Percentiles rank a stretch among this genome's conserved stretches.
These are phyloP conservation scores for Melanotaenia boesemani DNA, from an alignment of 2,797 vertebrate genomes.

Conservation along the genomic window DNA sequence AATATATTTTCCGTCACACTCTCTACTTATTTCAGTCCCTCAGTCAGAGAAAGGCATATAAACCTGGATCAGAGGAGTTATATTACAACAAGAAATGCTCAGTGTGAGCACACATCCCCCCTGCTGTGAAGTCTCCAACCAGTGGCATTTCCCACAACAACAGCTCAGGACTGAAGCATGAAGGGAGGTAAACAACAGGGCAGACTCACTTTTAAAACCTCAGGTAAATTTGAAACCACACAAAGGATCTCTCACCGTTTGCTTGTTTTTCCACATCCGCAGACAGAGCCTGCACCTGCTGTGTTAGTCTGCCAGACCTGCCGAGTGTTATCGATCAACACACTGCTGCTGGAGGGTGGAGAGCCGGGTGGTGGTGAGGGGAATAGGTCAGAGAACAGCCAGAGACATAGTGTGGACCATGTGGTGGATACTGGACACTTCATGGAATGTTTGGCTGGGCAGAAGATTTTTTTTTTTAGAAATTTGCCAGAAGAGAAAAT, in stretches of 20 bases:
- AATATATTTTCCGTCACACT: constrained; percentile 32
- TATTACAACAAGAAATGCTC: constrained; percentile 42
- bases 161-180: constrained; percentile 48
- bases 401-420: constrained; percentile 18
- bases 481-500: neutral
- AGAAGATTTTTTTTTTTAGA: neutral
- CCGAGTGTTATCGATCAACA: constrained; percentile 64
- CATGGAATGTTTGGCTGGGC: constrained; percentile 1
- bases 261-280: constrained; percentile 43
- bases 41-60: constrained; percentile 24
- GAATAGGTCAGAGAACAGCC: constrained; percentile 64
- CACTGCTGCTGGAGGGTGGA: constrained; percentile 50
- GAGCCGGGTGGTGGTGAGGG: constrained; percentile 50
- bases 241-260: constrained; percentile 59
- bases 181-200: constrained; percentile 61
- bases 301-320: constrained; percentile 56
- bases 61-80: constrained; percentile 36
- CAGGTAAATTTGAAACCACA: constrained; percentile 54
- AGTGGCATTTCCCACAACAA: constrained; percentile 67
- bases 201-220: constrained; percentile 49
- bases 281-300: constrained; percentile 53
- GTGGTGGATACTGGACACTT: constrained; percentile 16
- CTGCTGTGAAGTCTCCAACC: constrained; percentile 61
- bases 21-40: constrained; percentile 33
- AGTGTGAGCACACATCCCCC: constrained; percentile 43